These are phyloP conservation scores for Gasterosteus aculeatus DNA, from an alignment of 2,113 vertebrate species.

Conservation along the genomic window DNA sequence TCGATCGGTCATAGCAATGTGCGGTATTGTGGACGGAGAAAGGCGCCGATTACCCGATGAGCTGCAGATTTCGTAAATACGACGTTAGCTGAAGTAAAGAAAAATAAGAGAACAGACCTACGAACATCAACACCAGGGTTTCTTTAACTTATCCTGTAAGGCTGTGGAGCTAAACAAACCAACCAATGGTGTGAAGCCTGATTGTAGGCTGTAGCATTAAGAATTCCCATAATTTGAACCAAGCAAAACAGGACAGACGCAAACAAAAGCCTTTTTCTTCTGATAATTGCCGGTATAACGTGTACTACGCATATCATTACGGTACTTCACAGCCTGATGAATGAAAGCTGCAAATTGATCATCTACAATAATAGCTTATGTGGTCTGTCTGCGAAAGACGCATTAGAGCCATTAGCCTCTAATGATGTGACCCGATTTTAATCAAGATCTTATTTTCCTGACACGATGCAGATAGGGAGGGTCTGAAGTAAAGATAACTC, in stretches of 20 bases:
- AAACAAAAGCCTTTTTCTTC: background rate
- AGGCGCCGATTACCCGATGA: no score
- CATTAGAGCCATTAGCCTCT: conserved; percentile 23
- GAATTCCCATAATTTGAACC: background rate
- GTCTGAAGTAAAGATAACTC: background rate
- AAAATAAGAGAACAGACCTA: no score
- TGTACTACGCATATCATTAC: background rate
- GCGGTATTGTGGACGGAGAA: no score
- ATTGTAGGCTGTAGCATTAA: background rate
- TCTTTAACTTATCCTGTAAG: no score
- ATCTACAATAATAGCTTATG: conserved; percentile 32
- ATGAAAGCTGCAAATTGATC: conserved; percentile 31
- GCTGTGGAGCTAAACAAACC: background rate
- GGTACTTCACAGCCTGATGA: background rate
- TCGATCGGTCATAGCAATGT: no score
- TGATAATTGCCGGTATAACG: background rate
- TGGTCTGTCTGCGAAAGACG: background rate
- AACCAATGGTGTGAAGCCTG: no score
- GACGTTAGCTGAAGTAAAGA: no score
- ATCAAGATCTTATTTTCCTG: background rate
- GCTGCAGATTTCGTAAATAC: no score
- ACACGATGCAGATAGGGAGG: background rate
- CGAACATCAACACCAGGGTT: no score
- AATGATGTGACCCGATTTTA: conserved; percentile 5
- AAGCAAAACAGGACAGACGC: background rate